A percentile compares a stretch with the other conserved stretches of the same genome.
Evolutionary conservation across 1,140 invertebrate species (phyloP).

Genomic region (Heliconius melpomene): DNA sequence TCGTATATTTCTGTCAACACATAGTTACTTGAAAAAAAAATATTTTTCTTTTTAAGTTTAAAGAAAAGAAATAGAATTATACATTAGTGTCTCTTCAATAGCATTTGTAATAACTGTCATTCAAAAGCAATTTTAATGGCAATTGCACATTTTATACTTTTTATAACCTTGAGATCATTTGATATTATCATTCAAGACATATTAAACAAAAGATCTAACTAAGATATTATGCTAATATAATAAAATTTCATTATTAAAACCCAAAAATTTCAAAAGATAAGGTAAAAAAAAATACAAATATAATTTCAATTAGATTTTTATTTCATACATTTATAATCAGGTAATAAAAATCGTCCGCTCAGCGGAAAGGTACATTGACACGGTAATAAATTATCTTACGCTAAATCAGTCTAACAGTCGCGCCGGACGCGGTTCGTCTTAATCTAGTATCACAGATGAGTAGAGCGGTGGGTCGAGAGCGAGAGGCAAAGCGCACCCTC

Average conservation of each 20-base stretch:
- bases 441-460: conserved; percentile 79
- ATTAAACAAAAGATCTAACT: neutral
- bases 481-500: conserved; percentile 62
- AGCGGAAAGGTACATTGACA: conserved; percentile 79
- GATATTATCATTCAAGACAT: neutral
- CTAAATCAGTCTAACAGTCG: conserved; percentile 79
- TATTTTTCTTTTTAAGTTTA: too few relatives aligned
- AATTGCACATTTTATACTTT: neutral
- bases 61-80: too few relatives aligned
- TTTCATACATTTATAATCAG: conserved; percentile 59
- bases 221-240: neutral
- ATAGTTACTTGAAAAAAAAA: too few relatives aligned
- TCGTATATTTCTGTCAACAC: too few relatives aligned
- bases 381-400: conserved; percentile 77
- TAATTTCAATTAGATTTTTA: conserved; percentile 65
- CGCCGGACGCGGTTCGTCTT: conserved; percentile 72
- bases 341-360: conserved; percentile 67
- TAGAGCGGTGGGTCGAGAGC: conserved; percentile 76
- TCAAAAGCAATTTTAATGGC: neutral
- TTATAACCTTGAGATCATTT: neutral
- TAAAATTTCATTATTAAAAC: neutral
- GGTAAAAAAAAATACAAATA: conserved; percentile 53
- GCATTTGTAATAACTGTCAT: neutral
- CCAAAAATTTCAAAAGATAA: neutral
- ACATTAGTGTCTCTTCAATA: too few relatives aligned